Evolutionary conservation across 2,888 invertebrate genomes (phyloP), one percentile per base, ranked within the genome.

Genomic region (Lottia gigantea): DNA sequence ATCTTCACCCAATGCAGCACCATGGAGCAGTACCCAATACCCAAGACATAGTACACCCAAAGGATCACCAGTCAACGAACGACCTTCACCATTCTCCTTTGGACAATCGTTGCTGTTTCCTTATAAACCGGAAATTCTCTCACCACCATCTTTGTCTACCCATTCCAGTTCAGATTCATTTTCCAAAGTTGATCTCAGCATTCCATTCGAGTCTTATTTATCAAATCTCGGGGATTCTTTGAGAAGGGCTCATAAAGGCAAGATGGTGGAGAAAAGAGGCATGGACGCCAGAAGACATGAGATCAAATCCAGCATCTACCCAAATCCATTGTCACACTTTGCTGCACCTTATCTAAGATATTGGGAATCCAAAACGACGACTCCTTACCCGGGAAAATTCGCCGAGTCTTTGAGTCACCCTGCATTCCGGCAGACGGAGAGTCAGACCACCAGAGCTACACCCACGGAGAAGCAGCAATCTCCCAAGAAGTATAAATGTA

Each of bases 401-500:
- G 55, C 19, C 2, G 55, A 55, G 14, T 55, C 55, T 55, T 23
- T 55, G 19, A 55, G 55, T 55, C 55, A 55, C 23, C 55, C 55
- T 23, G 55, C 55, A 23, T 55, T 55, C 55, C 19, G 55, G 15
- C 55, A 55, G 23, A 23, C 55, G 19, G 55, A 55, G 8, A 23
- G 14, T 23, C 12, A 19, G 23, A 19, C 55, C 12, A 11, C 55
- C 23, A 55, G 23, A 23, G 19, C 75, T 45, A 67, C 77, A 0
- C 23, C 66, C 7, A 16, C 31, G 11, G 79, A 82, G 64, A 84
- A 83, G 66, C 82, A 84, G 1, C 78, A 84, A 14, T 79, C 84
- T 11, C 75, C 82, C 15, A 89, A 89, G 81, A 90, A 89, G 74
- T 89, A 89, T 80, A 87, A 89, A 72, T 90, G 90, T 78, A 90